Base-by-base conservation (phyloP, 92 coral and sea anemone species). In the Epizoanthus ramosus region DNA sequence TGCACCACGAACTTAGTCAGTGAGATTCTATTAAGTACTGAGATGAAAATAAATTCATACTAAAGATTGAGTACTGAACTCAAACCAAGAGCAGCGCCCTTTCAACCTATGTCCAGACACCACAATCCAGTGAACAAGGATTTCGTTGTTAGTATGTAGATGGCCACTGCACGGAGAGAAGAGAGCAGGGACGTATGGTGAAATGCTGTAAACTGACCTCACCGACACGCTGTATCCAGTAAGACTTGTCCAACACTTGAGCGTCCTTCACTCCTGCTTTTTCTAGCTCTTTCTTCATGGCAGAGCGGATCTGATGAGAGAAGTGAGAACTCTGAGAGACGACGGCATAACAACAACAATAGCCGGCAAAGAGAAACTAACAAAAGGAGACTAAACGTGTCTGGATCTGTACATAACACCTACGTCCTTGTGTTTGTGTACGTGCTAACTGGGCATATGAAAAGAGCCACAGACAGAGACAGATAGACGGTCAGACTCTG, bases 191-290 rank as follows among this genome's bases (percentile, higher is more conserved):
- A 25, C n/a, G 15, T 16, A n/a, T 45, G 61, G 59, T 33, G 57
- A 41, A 53, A 75, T 56, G 21, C 31, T 13, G 23, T 56, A 68
- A 67, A 75, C 88, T 86, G 83, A 96, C 99, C 97, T 96, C 99
- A 66, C 99, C 99, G 22, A 96, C 99, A 86, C 99, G 79, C 77
- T 96, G 98, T 71, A 96, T 96, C 99, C 99, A 96, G 86, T 94
- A 96, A 24, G 99, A 96, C 88, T 96, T 96, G 90, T 96, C 99
- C 57, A 96, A 86, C 43, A 91, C 94, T 84, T 94, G 94, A 5
- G 98, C 97, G 37, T 96, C 99, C 39, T 86, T 96, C 37, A 96
- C 99, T 19, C 99, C 99, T 18, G 99, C 98, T 56, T 96, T 96
- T 23, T 87, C 98, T 72, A 96, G 85, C 70, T 96, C 99, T 59